Conservation (phyloP, 2,888 invertebrate species). For the Drosophila dives region DNA sequence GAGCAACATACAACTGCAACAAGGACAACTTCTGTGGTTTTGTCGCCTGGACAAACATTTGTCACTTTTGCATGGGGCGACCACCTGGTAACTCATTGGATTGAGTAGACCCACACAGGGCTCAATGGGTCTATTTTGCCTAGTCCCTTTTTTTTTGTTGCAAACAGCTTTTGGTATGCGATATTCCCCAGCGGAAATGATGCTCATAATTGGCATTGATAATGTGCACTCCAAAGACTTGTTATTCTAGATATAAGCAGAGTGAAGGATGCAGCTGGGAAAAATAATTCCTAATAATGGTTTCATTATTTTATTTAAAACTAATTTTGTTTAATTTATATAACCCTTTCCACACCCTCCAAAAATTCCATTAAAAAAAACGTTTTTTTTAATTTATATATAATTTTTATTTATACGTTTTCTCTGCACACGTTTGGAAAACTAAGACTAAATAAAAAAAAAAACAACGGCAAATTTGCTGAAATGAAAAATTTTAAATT, state of each 20-base stretch:
- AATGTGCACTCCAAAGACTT: slow-evolving; percentile 15
- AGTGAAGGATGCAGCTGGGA: neutral
- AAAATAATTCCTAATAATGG: neutral
- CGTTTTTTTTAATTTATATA: slow-evolving; percentile 64
- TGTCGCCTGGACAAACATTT: slow-evolving; percentile 63
- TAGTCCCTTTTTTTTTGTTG: neutral
- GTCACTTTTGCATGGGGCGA: slow-evolving; percentile 58
- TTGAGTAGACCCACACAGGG: slow-evolving; percentile 4
- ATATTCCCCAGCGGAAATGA: slow-evolving; percentile 25
- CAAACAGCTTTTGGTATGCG: slow-evolving; percentile 7
- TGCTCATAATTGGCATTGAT: slow-evolving; percentile 43
- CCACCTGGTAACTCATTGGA: slow-evolving; percentile 50
- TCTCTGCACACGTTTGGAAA: slow-evolving; percentile 67
- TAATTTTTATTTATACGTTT: slow-evolving; percentile 74
- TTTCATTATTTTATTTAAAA: neutral
- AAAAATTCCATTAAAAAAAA: neutral
- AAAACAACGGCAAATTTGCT: slow-evolving; percentile 12
- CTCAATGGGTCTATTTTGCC: neutral
- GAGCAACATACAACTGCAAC: slow-evolving; percentile 2
- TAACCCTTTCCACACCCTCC: neutral
- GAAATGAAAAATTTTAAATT: slow-evolving; percentile 6
- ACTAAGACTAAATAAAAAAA: slow-evolving; percentile 26
- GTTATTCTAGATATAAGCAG: neutral
- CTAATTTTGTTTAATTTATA: neutral
- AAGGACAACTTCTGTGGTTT: slow-evolving; percentile 23